Evolutionary conservation across 1,140 invertebrate species (phyloP).

Genomic region (Philotrypesis tridentata): DNA sequence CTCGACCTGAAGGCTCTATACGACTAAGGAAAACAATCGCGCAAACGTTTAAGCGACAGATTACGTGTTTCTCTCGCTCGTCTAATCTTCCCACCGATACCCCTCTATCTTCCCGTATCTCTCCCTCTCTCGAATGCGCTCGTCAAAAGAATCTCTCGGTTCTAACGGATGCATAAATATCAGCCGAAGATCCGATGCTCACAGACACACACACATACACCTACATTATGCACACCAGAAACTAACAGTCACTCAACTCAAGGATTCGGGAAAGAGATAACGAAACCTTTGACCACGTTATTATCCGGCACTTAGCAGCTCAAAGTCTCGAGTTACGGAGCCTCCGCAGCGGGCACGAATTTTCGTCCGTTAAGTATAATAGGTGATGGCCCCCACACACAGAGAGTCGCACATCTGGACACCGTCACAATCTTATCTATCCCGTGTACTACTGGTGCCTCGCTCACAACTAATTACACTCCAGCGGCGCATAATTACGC

Average conservation of each 20-base stretch:
- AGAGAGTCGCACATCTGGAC: background rate
- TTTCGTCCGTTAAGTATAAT: too few species aligned
- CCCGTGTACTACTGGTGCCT: too few species aligned
- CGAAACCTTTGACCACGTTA: slow-evolving; percentile 4
- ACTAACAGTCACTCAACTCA: background rate
- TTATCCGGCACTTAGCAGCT: background rate
- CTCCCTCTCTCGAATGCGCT: too few species aligned
- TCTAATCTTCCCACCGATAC: background rate
- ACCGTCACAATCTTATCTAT: too few species aligned
- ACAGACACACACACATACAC: background rate
- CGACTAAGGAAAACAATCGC: too few species aligned
- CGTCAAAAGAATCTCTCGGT: background rate
- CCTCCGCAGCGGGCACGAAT: too few species aligned
- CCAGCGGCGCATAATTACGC: too few species aligned
- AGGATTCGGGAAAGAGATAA: slow-evolving; percentile 9
- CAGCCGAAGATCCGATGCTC: too few species aligned
- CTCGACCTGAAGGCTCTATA: too few species aligned
- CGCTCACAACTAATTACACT: too few species aligned
- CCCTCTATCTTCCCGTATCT: too few species aligned
- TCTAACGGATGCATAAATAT: slow-evolving; percentile 5
- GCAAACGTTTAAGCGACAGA: background rate
- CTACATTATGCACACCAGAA: background rate
- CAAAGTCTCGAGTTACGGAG: background rate
- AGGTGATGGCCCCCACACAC: too few species aligned
- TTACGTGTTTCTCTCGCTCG: background rate